Evolutionary conservation across 2,797 vertebrate genomes (phyloP), one percentile per base, ranked within the genome.

Genomic region (Vireo griseus): DNA sequence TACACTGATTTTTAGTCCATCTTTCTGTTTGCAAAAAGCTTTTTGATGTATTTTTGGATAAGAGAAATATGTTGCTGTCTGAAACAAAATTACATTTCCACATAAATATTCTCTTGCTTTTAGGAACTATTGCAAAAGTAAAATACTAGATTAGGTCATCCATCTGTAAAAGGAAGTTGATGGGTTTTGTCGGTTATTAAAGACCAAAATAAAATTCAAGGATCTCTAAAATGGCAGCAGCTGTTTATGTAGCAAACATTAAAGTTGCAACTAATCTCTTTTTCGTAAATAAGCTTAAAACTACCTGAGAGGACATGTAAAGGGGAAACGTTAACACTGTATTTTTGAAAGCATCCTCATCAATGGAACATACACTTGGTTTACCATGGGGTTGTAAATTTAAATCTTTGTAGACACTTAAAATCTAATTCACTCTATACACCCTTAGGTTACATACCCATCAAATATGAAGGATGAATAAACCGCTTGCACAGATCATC

Each of bases 161-260:
- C 15, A 51, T 35, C 13, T 57, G 5, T 13, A 33, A 19, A 72
- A 55, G 31, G 14, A 20, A 82, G 25, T 75, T 77, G 47, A 40
- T 79, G 29, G 28, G 3, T 7, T 94, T 55, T 77, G 22, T 39
- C 31, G 2, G 28, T 75, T 80, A 85, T 83, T 85, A 85, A 91
- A 73, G 20, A 83, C 20, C 31, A 82, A 63, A 88, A 66, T 62
- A 63, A 85, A 95, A 90, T 79, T 78, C 42, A 90, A 29, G 24
- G 25, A 52, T 22, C 7, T 13, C 6, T 51, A 59, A 79, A 92
- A 85, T 68, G 57, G 20, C 31, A 66, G 14, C 7, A 85, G 24
- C 9, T 52, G 2, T 82, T 92, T 72, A 52, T 31, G 17, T 20
- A 86, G 14, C 11, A 73, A 81, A 65, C 10, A 37, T 13, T 75